These are phyloP conservation scores for Hydrotaea diabolus DNA, from an alignment of 2,888 invertebrate species.

Conservation along the genomic window DNA sequence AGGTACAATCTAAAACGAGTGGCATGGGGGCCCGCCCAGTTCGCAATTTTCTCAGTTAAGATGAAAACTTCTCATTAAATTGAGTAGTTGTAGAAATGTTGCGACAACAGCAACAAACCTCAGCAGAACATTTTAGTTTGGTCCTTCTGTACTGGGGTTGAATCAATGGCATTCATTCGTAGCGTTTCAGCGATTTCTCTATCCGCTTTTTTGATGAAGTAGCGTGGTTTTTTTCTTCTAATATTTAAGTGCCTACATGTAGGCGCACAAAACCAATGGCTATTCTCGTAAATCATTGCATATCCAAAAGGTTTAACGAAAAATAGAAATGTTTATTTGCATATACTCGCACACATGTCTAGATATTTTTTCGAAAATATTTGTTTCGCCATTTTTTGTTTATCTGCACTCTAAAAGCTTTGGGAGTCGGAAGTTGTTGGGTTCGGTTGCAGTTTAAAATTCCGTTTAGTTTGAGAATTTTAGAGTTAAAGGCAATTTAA, in stretches of 20 bases:
- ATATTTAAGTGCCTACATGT: slow-evolving; percentile 60
- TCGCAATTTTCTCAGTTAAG: no score
- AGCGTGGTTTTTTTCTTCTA: no score
- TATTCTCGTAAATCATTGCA: slow-evolving; percentile 53
- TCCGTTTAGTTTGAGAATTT: no score
- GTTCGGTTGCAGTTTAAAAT: not conserved
- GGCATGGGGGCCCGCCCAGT: no score
- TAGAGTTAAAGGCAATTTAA: not conserved
- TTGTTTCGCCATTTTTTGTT: not conserved
- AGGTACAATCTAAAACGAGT: no score
- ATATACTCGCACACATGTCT: slow-evolving; percentile 2
- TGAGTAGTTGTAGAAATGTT: no score
- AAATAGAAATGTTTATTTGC: not conserved
- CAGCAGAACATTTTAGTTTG: not conserved
- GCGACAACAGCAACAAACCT: no score
- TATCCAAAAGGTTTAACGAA: slow-evolving; percentile 42
- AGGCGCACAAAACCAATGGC: slow-evolving; percentile 54
- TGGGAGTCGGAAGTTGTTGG: not conserved
- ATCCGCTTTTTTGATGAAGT: slow-evolving; percentile 1
- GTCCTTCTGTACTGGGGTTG: not conserved
- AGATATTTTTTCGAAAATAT: not conserved
- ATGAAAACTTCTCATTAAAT: no score
- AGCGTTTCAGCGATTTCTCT: not conserved
- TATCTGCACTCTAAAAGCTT: not conserved
- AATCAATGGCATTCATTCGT: not conserved